A percentile compares a stretch with the other conserved stretches of the same genome.
Evolutionary conservation across 2,888 invertebrate genomes (phyloP).

Genomic region (Drosophila kanekoi): DNA sequence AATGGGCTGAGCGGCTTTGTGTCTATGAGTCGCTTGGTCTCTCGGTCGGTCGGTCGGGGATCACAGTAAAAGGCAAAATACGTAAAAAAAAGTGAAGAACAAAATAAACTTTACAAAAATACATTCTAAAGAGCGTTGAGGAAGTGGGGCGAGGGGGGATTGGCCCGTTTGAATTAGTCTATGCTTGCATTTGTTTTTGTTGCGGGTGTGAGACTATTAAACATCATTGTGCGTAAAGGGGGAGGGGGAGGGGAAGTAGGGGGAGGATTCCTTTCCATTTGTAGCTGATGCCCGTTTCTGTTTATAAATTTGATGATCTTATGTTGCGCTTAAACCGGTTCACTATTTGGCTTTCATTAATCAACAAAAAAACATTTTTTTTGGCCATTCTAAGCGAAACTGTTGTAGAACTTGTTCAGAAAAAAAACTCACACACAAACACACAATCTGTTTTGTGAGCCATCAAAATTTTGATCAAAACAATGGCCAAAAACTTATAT

Average conservation of each 20-base stretch:
- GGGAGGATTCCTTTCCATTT: conserved; percentile 25
- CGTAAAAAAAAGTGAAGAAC: background rate
- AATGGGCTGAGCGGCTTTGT: conserved; percentile 46
- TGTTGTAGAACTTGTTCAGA: conserved; percentile 69
- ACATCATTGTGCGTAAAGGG: conserved; percentile 11
- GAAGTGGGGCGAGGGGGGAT: background rate
- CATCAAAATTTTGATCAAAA: conserved; percentile 47
- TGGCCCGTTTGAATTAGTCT: too few relatives aligned
- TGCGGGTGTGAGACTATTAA: conserved; percentile 60
- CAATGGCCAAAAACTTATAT: conserved; percentile 45
- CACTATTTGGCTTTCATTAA: conserved; percentile 61
- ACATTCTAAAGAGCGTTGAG: conserved; percentile 38
- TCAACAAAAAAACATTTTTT: conserved; percentile 45
- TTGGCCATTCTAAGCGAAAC: conserved; percentile 55
- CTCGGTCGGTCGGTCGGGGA: conserved; percentile 29
- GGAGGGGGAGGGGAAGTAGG: background rate
- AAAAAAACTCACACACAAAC: conserved; percentile 28
- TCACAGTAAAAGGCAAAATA: conserved; percentile 9
- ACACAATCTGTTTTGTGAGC: conserved; percentile 38
- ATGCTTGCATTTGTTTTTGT: conserved; percentile 26
- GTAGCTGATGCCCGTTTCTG: conserved; percentile 17
- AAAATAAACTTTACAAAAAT: conserved; percentile 37
- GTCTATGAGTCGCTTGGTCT: conserved; percentile 38
- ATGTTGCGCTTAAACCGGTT: conserved; percentile 61
- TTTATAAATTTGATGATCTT: conserved; percentile 55